Percentiles rank a stretch among this genome's conserved stretches.
These are phyloP conservation scores for Diarsia mendica DNA, from an alignment of 2,888 invertebrate genomes.

Conservation along the genomic window DNA sequence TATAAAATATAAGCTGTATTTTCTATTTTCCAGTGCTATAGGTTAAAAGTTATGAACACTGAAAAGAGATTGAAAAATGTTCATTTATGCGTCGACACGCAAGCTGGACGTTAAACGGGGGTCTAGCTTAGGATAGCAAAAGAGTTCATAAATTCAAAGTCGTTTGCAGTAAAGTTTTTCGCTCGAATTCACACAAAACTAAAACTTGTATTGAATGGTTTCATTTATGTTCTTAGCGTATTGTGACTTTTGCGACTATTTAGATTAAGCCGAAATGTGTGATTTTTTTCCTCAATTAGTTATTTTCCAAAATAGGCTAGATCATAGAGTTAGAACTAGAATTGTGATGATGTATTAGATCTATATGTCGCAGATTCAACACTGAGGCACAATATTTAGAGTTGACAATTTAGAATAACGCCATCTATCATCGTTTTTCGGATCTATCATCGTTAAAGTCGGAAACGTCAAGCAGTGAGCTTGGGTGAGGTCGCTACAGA, in stretches of 20 bases:
- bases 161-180: not conserved
- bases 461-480: too few relatives aligned
- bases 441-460: too few relatives aligned
- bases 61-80: slow-evolving; percentile 17
- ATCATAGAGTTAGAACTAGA: not conserved
- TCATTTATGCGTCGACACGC: slow-evolving; percentile 20
- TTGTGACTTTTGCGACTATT: too few relatives aligned
- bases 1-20: slow-evolving; percentile 14
- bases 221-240: not conserved
- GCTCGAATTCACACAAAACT: not conserved
- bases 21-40: slow-evolving; percentile 14
- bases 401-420: too few relatives aligned
- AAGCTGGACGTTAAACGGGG: not conserved
- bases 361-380: too few relatives aligned
- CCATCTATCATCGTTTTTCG: too few relatives aligned
- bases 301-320: not conserved
- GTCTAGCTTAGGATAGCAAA: not conserved
- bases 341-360: not conserved
- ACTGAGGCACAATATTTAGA: too few relatives aligned
- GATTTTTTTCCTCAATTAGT: too few relatives aligned
- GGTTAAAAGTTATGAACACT: slow-evolving; percentile 11
- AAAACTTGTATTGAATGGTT: not conserved
- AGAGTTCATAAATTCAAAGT: slow-evolving; percentile 1
- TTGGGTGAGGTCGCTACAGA: too few relatives aligned
- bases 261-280: too few relatives aligned